phyloP scores from a whole-genome alignment of 2,888 invertebrate genomes.

The Himalopsyche anomala region DNA sequence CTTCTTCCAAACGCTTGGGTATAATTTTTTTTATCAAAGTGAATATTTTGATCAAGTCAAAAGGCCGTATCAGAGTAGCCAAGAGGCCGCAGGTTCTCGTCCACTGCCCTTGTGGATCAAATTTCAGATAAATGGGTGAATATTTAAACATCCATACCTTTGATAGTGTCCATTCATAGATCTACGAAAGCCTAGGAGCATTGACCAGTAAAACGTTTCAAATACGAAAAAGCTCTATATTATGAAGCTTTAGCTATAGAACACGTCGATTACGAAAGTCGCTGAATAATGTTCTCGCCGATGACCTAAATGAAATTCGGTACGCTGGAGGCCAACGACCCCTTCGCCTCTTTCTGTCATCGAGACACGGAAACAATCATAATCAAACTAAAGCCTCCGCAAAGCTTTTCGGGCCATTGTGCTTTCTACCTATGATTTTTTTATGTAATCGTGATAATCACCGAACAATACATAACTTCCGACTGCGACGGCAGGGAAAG shows the following conservation, averaged over 20 bases:
- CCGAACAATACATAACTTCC: not conserved
- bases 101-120: too few species aligned
- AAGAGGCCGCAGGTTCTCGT: too few species aligned
- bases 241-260: not conserved
- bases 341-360: conserved; percentile 27
- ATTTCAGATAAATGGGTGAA: too few species aligned
- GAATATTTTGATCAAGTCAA: too few species aligned
- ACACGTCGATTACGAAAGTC: not conserved
- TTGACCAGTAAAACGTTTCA: too few species aligned
- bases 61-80: too few species aligned
- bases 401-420: not conserved
- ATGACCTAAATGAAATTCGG: conserved; percentile 10
- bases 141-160: too few species aligned
- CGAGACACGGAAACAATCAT: conserved; percentile 34
- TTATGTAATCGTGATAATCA: not conserved
- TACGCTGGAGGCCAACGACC: not conserved
- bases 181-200: too few species aligned
- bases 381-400: not conserved
- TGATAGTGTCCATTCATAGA: too few species aligned
- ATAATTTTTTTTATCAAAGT: too few species aligned
- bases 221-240: too few species aligned
- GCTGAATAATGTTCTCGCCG: not conserved
- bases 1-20: too few species aligned
- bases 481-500: not conserved
- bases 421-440: not conserved